Conservation (phyloP, 2,888 invertebrate genomes). For the Blastobasis adustella region DNA sequence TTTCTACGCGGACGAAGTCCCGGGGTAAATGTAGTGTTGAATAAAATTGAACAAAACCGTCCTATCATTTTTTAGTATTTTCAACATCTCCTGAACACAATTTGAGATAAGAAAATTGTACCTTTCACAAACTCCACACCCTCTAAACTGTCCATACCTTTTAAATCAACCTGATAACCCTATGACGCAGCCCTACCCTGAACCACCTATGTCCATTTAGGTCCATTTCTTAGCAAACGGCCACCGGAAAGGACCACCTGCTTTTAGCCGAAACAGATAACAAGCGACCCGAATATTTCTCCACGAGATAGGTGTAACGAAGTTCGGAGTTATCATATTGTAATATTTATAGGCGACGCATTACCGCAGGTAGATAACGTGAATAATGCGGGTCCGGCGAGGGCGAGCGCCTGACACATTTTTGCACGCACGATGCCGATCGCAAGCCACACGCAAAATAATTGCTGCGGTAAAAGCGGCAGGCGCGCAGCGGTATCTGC, state of each 20-base stretch:
- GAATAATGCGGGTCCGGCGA: slow-evolving; percentile 50
- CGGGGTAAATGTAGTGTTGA: no score
- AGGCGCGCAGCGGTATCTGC: slow-evolving; percentile 1
- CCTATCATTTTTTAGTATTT: no score
- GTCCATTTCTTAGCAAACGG: no score
- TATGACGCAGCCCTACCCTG: no score
- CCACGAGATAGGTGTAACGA: slow-evolving; percentile 19
- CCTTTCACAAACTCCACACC: no score
- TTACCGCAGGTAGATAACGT: slow-evolving; percentile 57
- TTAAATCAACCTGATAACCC: no score
- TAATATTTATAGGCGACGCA: slow-evolving; percentile 51
- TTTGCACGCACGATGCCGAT: slow-evolving; percentile 34
- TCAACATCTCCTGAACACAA: no score
- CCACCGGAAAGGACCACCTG: background rate
- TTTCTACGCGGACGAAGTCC: no score
- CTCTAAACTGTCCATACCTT: no score
- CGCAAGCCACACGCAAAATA: slow-evolving; percentile 6
- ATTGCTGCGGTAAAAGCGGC: slow-evolving; percentile 15
- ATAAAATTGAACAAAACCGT: no score
- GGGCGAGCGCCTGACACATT: slow-evolving; percentile 29
- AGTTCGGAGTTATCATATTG: slow-evolving; percentile 47
- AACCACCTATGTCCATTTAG: no score
- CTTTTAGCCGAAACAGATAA: slow-evolving; percentile 4
- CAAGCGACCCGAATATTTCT: slow-evolving; percentile 8
- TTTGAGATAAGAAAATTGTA: no score